These are phyloP conservation scores for Andrena marginata DNA, from an alignment of 2,888 invertebrate species.

Conservation along the genomic window DNA sequence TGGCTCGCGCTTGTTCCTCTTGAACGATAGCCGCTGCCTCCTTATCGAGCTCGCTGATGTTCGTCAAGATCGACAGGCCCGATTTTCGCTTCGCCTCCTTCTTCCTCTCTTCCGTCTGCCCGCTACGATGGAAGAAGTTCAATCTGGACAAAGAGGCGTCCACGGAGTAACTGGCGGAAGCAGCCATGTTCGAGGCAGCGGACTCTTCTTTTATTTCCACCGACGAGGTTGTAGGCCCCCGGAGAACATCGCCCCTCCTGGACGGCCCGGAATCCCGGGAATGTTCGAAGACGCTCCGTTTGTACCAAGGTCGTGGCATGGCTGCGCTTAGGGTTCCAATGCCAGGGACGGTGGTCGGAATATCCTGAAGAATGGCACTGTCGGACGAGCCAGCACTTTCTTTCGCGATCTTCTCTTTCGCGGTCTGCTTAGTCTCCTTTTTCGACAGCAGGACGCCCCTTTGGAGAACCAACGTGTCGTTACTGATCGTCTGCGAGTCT, in stretches of 20 bases:
- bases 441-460: constrained; percentile 79
- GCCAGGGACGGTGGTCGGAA: constrained; percentile 26
- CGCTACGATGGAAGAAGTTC: constrained; percentile 82
- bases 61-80: constrained; percentile 88
- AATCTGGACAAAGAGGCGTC: constrained; percentile 85
- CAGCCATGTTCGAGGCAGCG: constrained; percentile 76
- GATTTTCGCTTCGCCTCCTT: constrained; percentile 86
- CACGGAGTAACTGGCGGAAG: constrained; percentile 75
- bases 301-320: constrained; percentile 89
- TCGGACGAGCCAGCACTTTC: constrained; percentile 25
- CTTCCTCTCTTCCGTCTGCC: constrained; percentile 75
- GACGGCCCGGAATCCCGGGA: constrained; percentile 74
- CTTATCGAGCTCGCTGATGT: constrained; percentile 92
- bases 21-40: constrained; percentile 92
- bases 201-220: constrained; percentile 67
- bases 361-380: constrained; percentile 35
- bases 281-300: constrained; percentile 86
- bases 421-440: constrained; percentile 56
- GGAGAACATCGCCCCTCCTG: constrained; percentile 73
- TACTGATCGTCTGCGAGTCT: constrained; percentile 75
- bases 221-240: constrained; percentile 61
- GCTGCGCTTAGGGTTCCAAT: constrained; percentile 69
- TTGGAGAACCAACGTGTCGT: constrained; percentile 81
- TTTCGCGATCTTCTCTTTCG: constrained; percentile 42
- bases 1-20: constrained; percentile 85